These are phyloP conservation scores for Fistularia tabacaria DNA, from an alignment of 2,797 vertebrate species.

Conservation along the genomic window DNA sequence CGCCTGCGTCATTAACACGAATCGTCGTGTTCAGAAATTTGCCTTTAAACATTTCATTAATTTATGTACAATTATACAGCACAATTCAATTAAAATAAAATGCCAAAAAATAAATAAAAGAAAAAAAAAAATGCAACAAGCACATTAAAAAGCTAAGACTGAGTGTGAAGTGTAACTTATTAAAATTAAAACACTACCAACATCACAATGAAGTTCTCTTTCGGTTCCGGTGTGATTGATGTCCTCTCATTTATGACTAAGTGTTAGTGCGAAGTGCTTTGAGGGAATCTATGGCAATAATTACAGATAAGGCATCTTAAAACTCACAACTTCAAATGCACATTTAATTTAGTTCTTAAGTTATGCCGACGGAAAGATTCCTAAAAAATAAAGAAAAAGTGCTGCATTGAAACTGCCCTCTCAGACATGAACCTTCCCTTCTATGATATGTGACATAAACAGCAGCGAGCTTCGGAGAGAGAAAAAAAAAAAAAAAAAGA, in stretches of 20 bases:
- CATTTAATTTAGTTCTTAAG: too few species aligned
- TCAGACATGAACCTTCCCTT: too few species aligned
- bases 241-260: constrained; percentile 15
- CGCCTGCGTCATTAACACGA: constrained; percentile 19
- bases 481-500: too few species aligned
- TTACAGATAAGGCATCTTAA: constrained; percentile 59
- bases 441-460: too few species aligned
- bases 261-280: constrained; percentile 35
- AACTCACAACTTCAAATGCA: constrained; percentile 29
- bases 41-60: constrained; percentile 12
- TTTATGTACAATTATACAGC: constrained; percentile 57
- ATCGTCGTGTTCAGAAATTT: constrained; percentile 1
- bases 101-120: constrained; percentile 13
- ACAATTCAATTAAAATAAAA: constrained; percentile 29
- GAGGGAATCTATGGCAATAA: constrained; percentile 43
- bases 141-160: constrained; percentile 33
- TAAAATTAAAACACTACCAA: constrained; percentile 18
- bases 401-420: too few species aligned
- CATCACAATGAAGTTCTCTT: constrained; percentile 22
- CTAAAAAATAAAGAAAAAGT: not conserved
- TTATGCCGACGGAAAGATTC: too few species aligned
- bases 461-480: too few species aligned
- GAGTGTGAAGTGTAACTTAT: constrained; percentile 28
- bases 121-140: constrained; percentile 22
- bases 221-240: constrained; percentile 15